These are phyloP conservation scores for Meta bourneti DNA, from an alignment of 2,888 invertebrate genomes.

Conservation along the genomic window DNA sequence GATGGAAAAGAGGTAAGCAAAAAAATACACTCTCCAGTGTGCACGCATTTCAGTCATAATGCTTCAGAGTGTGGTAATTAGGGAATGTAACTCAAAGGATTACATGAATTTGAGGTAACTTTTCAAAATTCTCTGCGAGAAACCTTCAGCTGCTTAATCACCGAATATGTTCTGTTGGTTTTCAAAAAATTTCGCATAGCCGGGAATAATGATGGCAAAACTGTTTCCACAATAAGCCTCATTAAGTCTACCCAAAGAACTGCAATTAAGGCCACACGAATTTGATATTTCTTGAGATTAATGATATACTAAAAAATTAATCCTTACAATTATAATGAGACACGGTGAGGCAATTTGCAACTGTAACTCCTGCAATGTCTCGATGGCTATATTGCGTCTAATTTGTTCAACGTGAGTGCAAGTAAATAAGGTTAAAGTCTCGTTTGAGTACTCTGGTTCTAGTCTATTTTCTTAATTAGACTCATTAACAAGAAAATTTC, in stretches of 20 bases:
- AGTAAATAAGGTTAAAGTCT: neutral
- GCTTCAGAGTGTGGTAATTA: constrained; percentile 32
- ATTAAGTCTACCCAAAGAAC: constrained; percentile 37
- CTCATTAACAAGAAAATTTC: neutral
- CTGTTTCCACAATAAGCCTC: constrained; percentile 47
- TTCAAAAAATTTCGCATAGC: constrained; percentile 2
- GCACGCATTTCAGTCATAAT: constrained; percentile 21
- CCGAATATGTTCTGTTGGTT: constrained; percentile 29
- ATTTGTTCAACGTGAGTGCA: neutral
- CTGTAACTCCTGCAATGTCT: neutral
- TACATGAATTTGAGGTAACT: constrained; percentile 39
- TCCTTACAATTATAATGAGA: neutral
- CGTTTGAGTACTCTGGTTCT: neutral
- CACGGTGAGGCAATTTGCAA: neutral
- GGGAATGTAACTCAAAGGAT: constrained; percentile 42
- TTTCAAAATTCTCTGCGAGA: constrained; percentile 44
- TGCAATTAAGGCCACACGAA: constrained; percentile 38
- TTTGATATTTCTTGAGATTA: constrained; percentile 25
- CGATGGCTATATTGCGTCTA: neutral
- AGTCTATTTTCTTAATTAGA: neutral
- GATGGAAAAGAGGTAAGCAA: neutral
- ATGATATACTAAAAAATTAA: constrained; percentile 17
- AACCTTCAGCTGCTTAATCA: constrained; percentile 55
- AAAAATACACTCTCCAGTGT: neutral
- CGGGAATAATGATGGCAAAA: constrained; percentile 29